phyloP scores from a whole-genome alignment of 2,797 vertebrate genomes.

The Gallinago solitaria region DNA sequence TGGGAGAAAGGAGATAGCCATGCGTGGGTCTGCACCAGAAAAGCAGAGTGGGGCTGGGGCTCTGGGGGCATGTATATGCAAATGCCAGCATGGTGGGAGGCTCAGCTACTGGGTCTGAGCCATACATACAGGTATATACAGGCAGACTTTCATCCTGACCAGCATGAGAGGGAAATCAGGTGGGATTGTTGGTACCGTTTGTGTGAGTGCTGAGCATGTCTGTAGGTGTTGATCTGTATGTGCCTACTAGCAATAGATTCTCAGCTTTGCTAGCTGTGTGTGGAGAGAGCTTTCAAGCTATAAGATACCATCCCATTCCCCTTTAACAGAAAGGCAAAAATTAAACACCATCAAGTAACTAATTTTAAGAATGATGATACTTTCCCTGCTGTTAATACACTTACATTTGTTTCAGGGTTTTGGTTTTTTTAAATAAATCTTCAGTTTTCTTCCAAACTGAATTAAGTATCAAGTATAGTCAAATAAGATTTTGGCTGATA shows the following conservation, averaged over 20 bases:
- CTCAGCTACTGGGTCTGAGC: background rate
- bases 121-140: background rate
- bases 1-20: accelerated
- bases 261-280: background rate
- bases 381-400: background rate
- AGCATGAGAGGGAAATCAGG: background rate
- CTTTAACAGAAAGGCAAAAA: background rate
- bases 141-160: background rate
- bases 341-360: background rate
- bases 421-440: background rate
- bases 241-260: background rate
- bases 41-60: background rate
- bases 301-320: too few relatives aligned
- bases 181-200: background rate
- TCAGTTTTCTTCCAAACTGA: background rate
- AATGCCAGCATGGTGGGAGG: background rate
- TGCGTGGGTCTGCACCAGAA: background rate
- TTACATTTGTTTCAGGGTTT: background rate
- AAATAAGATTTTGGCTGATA: background rate
- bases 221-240: background rate
- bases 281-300: background rate
- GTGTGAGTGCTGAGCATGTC: accelerated
- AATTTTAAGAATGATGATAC: background rate
- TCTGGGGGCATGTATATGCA: background rate
- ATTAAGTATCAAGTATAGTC: background rate